Percentiles rank a stretch among this genome's conserved stretches.
Evolutionary conservation across 30 jellyfish, hydroid and myxozoan genomes (phyloP).

Genomic region (Pseudorhiza aurosa): DNA sequence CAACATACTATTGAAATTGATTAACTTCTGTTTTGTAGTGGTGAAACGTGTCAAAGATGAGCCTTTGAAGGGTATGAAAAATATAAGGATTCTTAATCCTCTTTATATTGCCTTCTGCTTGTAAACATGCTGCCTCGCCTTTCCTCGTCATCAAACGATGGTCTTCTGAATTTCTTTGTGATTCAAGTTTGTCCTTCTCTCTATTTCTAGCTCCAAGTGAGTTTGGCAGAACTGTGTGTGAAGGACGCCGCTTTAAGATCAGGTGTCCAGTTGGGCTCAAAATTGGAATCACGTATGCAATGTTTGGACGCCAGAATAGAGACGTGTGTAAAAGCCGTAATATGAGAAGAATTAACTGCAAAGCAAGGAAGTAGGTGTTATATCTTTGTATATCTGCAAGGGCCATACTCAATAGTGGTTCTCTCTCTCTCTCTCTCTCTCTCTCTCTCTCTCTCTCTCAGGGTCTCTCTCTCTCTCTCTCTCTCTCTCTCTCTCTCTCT

Average conservation of each 20-base stretch:
- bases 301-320: slow-evolving; percentile 57
- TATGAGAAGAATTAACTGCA: slow-evolving; percentile 33
- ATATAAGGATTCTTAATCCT: no score
- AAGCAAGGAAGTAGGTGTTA: slow-evolving; percentile 13
- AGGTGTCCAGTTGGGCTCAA: slow-evolving; percentile 41
- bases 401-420: no score
- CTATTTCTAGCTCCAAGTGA: slow-evolving; percentile 36
- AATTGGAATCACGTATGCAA: slow-evolving; percentile 31
- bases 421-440: no score
- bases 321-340: slow-evolving; percentile 26
- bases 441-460: no score
- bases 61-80: slow-evolving; percentile 43
- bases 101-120: no score
- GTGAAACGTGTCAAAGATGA: slow-evolving; percentile 11
- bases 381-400: no score
- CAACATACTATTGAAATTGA: no score
- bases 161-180: no score
- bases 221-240: slow-evolving; percentile 17
- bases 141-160: no score
- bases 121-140: no score
- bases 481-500: no score
- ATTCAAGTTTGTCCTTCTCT: not conserved
- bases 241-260: not conserved
- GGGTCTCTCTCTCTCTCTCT: no score
- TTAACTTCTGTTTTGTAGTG: slow-evolving; percentile 16